Base-by-base conservation (phyloP, 2,113 vertebrate genomes). In the Hiodon tergisus region DNA sequence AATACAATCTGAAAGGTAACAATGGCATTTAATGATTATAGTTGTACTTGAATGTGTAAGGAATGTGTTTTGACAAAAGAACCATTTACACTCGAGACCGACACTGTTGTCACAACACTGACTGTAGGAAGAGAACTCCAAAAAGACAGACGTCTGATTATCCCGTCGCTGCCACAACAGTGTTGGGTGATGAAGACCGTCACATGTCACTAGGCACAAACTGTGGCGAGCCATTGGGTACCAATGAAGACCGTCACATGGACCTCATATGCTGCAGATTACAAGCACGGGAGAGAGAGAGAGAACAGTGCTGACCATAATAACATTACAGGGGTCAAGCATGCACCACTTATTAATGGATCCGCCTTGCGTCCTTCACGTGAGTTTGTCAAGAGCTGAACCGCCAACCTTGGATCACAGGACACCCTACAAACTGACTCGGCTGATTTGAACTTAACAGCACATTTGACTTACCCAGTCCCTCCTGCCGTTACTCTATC, bases 221-320 rank as follows among this genome's bases (percentile, higher is more conserved):
- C 31, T 47, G 75, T 5, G n/a, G 14, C 51, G 3, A 47, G 52
- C 50, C 10, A 6, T 11, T n/a, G 67, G 70, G 57, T 72, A 74
- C 17, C 69, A 54, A 50, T 66, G 60, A 66, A 63, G 3, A 50
- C 71, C 53, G 71, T 82, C 77, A 82, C 79, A 77, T 69, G 79
- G 67, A 58, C 7, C 77, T 75, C 79, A 80, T 73, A 63, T 77
- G 77, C 72, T 69, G 59, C 72, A 16, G 66, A 80, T 80, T 77
- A 75, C 55, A 60, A 75, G n/a, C 46, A 16, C 61, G 62, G 55
- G 61, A 65, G 50, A 71, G 53, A 57, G 53, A 57, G 6, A 63
- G 46, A 67, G 50, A 57, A 31, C 13, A 68, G 58, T 16, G 67
- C 53, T 62, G 66, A 69, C 17, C 10, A 67, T 77, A 76, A 79